phyloP scores from a whole-genome alignment of 1,140 invertebrate genomes.

The Chymomyza costata region DNA sequence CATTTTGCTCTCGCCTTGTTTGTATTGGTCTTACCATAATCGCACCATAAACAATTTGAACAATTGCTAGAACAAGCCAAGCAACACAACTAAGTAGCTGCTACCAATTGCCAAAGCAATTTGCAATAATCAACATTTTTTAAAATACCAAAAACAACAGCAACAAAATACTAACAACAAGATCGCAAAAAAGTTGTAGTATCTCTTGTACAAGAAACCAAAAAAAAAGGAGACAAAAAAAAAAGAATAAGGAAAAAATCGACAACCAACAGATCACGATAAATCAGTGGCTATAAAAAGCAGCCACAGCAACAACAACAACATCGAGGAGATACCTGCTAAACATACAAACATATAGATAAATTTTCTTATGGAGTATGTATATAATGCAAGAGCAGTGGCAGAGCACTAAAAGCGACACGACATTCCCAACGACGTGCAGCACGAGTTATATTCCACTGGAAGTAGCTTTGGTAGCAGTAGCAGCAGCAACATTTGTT shows the following conservation, averaged over 20 bases:
- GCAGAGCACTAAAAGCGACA: conserved; percentile 49
- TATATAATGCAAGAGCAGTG: conserved; percentile 19
- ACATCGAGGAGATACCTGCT: too few species aligned
- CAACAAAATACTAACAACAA: conserved; percentile 18
- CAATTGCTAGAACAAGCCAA: conserved; percentile 64
- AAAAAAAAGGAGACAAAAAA: conserved; percentile 19
- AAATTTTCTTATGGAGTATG: conserved; percentile 25
- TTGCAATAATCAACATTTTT: conserved; percentile 73
- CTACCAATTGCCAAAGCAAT: conserved; percentile 71
- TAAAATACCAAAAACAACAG: conserved; percentile 37
- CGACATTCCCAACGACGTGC: conserved; percentile 70
- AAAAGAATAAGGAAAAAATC: conserved; percentile 52
- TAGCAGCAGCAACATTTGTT: conserved; percentile 22
- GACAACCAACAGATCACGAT: conserved; percentile 67
- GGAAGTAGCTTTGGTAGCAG: too few species aligned
- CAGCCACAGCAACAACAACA: conserved; percentile 39
- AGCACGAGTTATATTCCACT: conserved; percentile 50
- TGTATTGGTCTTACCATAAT: too few species aligned
- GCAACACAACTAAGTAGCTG: conserved; percentile 70
- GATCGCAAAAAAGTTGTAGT: conserved; percentile 33
- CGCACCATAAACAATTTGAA: conserved; percentile 55
- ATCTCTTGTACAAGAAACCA: conserved; percentile 44
- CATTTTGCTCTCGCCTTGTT: background rate
- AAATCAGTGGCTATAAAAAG: conserved; percentile 60
- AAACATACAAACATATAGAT: conserved; percentile 17